Percentiles rank a stretch among this genome's conserved stretches.
Evolutionary conservation across 2,888 invertebrate species (phyloP).

Genomic region (Apamea crenata): DNA sequence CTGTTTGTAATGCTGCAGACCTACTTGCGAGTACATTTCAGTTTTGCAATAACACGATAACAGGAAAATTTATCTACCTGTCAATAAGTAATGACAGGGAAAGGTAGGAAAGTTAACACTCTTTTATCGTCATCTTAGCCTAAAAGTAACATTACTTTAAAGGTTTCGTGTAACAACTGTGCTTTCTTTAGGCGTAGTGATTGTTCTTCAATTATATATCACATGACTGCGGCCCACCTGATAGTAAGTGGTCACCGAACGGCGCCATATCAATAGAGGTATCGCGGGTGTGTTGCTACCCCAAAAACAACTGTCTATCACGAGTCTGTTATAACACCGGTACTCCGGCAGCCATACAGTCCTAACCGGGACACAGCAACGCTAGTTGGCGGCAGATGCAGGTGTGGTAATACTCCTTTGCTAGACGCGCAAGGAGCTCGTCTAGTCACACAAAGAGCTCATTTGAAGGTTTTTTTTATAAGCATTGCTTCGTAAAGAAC

Average conservation of each 20-base stretch:
- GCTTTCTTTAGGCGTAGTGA: neutral
- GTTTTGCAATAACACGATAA: slow-evolving; percentile 35
- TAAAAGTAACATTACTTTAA: neutral
- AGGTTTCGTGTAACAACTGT: neutral
- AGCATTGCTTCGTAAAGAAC: neutral
- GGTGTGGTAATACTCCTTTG: neutral
- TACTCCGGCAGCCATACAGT: neutral
- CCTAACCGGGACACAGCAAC: neutral
- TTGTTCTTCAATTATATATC: slow-evolving; percentile 2
- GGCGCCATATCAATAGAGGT: neutral
- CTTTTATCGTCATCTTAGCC: neutral
- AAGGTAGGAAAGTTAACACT: neutral
- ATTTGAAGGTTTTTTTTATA: neutral
- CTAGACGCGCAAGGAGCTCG: neutral
- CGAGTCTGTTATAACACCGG: neutral
- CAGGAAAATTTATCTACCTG: neutral
- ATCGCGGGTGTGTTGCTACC: neutral
- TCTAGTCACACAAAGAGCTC: neutral
- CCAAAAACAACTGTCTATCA: neutral
- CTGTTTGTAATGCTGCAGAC: slow-evolving; percentile 31
- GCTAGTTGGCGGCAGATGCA: neutral
- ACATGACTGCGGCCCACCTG: neutral
- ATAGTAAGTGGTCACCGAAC: neutral
- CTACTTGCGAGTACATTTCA: slow-evolving; percentile 8
- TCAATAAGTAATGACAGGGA: too few species aligned